phyloP scores from a whole-genome alignment of 1,140 invertebrate genomes.

The Atopsyche davidsoni region DNA sequence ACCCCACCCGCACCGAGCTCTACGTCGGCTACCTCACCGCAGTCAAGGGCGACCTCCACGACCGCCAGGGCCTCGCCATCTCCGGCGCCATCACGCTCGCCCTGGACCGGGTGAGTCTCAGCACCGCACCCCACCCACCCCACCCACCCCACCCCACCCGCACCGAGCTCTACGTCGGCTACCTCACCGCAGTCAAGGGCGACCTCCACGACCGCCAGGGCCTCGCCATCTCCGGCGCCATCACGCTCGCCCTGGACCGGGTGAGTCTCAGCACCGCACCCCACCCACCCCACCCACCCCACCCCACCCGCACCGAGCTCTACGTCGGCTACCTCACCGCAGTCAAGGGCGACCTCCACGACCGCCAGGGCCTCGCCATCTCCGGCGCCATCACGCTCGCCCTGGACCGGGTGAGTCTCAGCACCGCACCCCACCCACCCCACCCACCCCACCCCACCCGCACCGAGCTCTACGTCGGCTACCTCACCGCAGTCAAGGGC shows the following conservation, averaged over 20 bases:
- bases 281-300: slow-evolving; percentile 40
- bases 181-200: slow-evolving; percentile 75
- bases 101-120: slow-evolving; percentile 73
- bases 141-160: slow-evolving; percentile 43
- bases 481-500: slow-evolving; percentile 75
- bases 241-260: slow-evolving; percentile 78
- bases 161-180: slow-evolving; percentile 67
- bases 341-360: slow-evolving; percentile 66
- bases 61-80: slow-evolving; percentile 79
- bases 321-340: slow-evolving; percentile 81
- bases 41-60: slow-evolving; percentile 66
- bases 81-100: slow-evolving; percentile 88
- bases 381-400: slow-evolving; percentile 88
- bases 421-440: slow-evolving; percentile 38
- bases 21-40: slow-evolving; percentile 81
- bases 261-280: no score
- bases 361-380: slow-evolving; percentile 79
- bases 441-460: slow-evolving; percentile 42
- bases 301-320: slow-evolving; percentile 48
- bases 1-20: slow-evolving; percentile 48
- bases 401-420: slow-evolving; percentile 63
- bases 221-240: slow-evolving; percentile 83
- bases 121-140: slow-evolving; percentile 38
- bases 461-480: slow-evolving; percentile 67
- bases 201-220: slow-evolving; percentile 73